Evolutionary conservation across 2,888 invertebrate genomes (phyloP).

Genomic region (Hermaeophaga mercurialis): DNA sequence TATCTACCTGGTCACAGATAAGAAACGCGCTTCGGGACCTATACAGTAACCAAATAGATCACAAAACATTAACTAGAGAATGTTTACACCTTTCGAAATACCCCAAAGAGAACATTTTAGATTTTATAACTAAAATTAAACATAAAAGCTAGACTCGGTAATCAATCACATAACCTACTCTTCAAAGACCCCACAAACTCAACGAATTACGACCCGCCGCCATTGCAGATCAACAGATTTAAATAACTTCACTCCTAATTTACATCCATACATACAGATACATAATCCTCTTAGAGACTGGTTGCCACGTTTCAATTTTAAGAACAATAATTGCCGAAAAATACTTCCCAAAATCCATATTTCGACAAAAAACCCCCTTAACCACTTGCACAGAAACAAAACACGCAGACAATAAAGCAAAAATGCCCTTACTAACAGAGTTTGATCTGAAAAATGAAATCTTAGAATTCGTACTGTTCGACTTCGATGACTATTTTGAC

Average conservation of each 20-base stretch:
- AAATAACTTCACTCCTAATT: too few relatives aligned
- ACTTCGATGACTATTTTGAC: conserved; percentile 28
- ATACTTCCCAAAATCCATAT: conserved; percentile 19
- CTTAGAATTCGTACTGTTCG: conserved; percentile 19
- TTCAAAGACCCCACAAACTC: neutral
- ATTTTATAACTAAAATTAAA: neutral
- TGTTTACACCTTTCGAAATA: neutral
- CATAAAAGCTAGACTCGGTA: neutral
- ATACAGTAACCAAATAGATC: neutral
- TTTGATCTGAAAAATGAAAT: neutral
- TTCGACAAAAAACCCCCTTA: conserved; percentile 5
- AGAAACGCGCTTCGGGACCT: neutral
- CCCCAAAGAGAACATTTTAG: neutral
- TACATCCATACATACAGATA: too few relatives aligned
- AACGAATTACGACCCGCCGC: too few relatives aligned
- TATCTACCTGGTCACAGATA: conserved; percentile 23
- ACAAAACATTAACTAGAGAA: neutral
- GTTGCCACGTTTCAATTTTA: conserved; percentile 19
- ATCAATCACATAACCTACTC: neutral
- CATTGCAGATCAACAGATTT: too few relatives aligned
- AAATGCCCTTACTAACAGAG: conserved; percentile 22
- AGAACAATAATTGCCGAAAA: conserved; percentile 18
- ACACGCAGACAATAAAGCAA: conserved; percentile 6
- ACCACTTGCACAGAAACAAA: neutral
- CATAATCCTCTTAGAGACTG: conserved; percentile 26